Evolutionary conservation across 2,888 invertebrate species (phyloP).

Genomic region (Cryptocephalus moraei): DNA sequence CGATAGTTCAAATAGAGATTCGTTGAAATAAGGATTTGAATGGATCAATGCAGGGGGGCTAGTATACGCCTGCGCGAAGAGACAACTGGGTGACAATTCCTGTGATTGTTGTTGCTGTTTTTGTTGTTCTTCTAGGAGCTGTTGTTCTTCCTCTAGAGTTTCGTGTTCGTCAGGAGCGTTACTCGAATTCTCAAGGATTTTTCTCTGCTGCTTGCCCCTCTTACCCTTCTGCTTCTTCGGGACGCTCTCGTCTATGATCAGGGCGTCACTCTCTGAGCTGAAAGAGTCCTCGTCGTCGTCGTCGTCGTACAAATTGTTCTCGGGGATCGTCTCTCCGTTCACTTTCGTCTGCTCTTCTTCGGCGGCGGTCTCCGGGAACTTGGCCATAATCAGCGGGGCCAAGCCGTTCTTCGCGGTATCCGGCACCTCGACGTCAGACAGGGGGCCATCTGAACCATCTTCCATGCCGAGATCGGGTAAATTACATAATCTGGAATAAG

Average conservation of each 20-base stretch:
- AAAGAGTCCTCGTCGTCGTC: constrained; percentile 26
- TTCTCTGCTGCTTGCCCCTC: constrained; percentile 11
- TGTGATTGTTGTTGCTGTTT: no score
- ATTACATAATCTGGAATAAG: no score
- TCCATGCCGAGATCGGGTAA: constrained; percentile 29
- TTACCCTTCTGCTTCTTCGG: constrained; percentile 19
- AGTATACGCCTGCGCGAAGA: neutral
- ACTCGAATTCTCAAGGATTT: constrained; percentile 1
- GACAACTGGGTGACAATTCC: no score
- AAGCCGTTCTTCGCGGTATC: constrained; percentile 29
- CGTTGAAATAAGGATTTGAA: constrained; percentile 35
- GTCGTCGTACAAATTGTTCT: constrained; percentile 8
- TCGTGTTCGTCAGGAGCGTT: neutral
- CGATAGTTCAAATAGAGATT: constrained; percentile 35
- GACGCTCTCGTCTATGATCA: constrained; percentile 34
- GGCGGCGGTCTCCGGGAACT: constrained; percentile 26
- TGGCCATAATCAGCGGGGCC: constrained; percentile 30
- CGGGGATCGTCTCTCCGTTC: constrained; percentile 27
- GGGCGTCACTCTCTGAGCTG: constrained; percentile 35
- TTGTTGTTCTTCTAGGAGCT: no score
- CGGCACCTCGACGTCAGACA: constrained; percentile 19
- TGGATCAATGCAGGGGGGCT: constrained; percentile 16
- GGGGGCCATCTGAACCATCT: constrained; percentile 32
- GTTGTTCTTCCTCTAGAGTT: neutral
- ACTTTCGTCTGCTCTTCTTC: constrained; percentile 20